A percentile compares a stretch with the other conserved stretches of the same genome.
Evolutionary conservation across 2,797 vertebrate species (phyloP).

Genomic region (Neopelma chrysocephalum): DNA sequence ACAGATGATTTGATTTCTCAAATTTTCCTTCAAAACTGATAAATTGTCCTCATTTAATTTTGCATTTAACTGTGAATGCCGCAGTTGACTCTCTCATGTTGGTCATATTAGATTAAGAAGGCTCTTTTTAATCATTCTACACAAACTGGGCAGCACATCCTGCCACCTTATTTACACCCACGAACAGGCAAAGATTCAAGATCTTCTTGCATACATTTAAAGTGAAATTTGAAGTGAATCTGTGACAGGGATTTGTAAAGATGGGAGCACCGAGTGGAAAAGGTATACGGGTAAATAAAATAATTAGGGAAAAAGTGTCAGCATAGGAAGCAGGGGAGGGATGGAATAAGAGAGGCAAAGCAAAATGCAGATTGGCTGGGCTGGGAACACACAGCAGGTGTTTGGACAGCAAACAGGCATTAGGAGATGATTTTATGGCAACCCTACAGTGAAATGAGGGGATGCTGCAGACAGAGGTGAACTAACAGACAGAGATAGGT

Average conservation of each 20-base stretch:
- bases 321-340: neutral
- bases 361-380: neutral
- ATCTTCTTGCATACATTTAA: neutral
- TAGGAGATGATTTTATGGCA: slow-evolving; percentile 24
- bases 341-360: neutral
- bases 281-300: neutral
- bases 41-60: neutral
- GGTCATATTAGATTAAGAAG: neutral
- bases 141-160: neutral
- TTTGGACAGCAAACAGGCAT: neutral
- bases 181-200: neutral
- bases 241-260: neutral
- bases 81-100: neutral
- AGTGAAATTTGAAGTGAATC: neutral
- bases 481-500: neutral
- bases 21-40: neutral
- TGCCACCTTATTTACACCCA: neutral
- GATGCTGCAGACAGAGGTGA: neutral
- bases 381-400: slow-evolving; percentile 3
- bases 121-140: neutral
- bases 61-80: neutral
- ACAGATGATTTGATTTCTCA: neutral
- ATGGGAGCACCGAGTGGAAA: neutral
- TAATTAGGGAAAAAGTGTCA: neutral
- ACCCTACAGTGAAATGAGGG: slow-evolving; percentile 37